These are phyloP conservation scores for Urocyon cinereoargenteus DNA, from an alignment of 2,797 vertebrate genomes.

Conservation along the genomic window DNA sequence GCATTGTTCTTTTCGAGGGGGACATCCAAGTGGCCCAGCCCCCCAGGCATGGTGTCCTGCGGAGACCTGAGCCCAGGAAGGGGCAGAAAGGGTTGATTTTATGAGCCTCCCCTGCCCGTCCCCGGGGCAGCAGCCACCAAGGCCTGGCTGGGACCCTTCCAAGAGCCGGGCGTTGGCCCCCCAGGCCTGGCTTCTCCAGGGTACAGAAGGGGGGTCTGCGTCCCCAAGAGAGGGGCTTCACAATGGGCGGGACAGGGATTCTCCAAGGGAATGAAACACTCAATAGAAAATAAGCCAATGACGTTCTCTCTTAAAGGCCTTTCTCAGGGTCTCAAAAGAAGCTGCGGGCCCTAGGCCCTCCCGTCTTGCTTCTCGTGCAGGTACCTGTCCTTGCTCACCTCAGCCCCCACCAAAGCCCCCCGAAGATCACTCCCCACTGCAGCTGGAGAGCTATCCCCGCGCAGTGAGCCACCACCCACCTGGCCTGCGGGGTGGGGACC, in stretches of 20 bases:
- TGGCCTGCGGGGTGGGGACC: background rate
- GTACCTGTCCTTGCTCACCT: no score
- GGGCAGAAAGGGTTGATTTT: background rate
- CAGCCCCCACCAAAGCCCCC: background rate
- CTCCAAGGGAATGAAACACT: background rate
- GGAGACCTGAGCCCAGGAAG: background rate
- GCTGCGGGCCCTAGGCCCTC: background rate
- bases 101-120: background rate
- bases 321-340: background rate
- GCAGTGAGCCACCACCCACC: background rate
- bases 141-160: background rate
- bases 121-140: no score
- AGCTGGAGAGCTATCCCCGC: background rate
- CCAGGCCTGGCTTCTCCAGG: background rate
- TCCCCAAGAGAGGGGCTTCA: background rate
- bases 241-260: background rate
- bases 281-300: fast-evolving
- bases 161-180: background rate
- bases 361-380: background rate
- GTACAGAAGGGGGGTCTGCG: background rate
- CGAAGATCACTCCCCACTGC: fast-evolving
- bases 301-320: background rate
- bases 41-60: background rate
- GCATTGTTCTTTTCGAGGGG: background rate
- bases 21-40: background rate